A percentile compares a stretch with the other conserved stretches of the same genome.
These are phyloP conservation scores for Hemiprocne comata DNA, from an alignment of 2,113 vertebrate genomes.

Conservation along the genomic window DNA sequence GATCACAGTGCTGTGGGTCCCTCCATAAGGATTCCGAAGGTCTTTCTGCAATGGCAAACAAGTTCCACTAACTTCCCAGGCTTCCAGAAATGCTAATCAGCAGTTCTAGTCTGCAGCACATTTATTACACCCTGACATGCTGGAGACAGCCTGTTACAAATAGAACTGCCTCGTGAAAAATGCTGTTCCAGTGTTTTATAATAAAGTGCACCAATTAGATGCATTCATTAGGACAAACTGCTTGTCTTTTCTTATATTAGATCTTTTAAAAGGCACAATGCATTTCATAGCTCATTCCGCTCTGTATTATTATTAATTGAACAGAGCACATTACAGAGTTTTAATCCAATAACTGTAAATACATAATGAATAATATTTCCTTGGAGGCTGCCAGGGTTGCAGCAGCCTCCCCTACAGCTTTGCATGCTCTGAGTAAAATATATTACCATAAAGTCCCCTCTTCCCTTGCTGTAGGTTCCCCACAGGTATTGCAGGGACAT, in stretches of 20 bases:
- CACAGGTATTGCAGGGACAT: conserved; percentile 5
- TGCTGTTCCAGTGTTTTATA: conserved; percentile 82
- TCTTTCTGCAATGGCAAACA: conserved; percentile 74
- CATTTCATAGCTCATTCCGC: conserved; percentile 70
- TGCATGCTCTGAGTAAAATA: background rate
- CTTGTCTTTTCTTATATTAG: conserved; percentile 80
- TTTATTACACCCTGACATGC: conserved; percentile 82
- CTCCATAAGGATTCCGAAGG: conserved; percentile 33
- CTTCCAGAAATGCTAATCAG: conserved; percentile 84
- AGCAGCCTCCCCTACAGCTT: conserved; percentile 19
- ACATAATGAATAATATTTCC: conserved; percentile 75
- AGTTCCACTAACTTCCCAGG: conserved; percentile 69
- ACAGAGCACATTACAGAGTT: conserved; percentile 72
- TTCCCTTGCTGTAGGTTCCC: background rate
- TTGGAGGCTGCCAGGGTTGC: conserved; percentile 45
- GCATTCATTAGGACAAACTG: conserved; percentile 84
- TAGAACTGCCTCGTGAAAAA: conserved; percentile 82
- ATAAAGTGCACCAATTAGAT: conserved; percentile 86
- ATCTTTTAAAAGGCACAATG: conserved; percentile 75
- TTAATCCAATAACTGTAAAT: conserved; percentile 79
- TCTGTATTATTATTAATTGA: conserved; percentile 81
- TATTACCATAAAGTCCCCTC: background rate
- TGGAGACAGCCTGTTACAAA: conserved; percentile 84
- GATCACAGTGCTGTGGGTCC: background rate
- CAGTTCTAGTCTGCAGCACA: conserved; percentile 79